A percentile compares a stretch with the other conserved stretches of the same genome.
Evolutionary conservation across 2,113 vertebrate species (phyloP).

Genomic region (Fulica atra): DNA sequence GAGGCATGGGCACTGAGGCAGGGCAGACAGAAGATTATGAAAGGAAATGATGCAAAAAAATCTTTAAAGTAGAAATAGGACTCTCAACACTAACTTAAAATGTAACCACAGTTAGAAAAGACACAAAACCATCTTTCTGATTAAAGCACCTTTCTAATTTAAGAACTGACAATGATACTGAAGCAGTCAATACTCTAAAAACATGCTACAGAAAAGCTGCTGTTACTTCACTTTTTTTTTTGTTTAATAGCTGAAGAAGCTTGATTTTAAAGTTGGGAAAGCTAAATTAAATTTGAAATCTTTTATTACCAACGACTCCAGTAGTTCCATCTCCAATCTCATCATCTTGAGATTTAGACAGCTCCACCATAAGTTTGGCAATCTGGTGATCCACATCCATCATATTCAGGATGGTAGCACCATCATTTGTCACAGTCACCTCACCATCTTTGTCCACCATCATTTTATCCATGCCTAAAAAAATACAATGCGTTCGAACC

Average conservation of each 20-base stretch:
- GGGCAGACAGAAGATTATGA: neutral
- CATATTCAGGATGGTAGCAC: slow-evolving; percentile 96
- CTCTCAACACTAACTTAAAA: neutral
- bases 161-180: neutral
- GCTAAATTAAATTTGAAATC: neutral
- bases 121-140: neutral
- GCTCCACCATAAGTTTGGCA: slow-evolving; percentile 97
- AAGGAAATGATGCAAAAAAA: neutral
- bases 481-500: neutral
- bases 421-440: slow-evolving; percentile 98
- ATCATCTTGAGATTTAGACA: slow-evolving; percentile 98
- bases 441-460: slow-evolving; percentile 98
- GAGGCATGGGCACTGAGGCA: accelerated
- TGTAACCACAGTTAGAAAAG: neutral
- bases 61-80: neutral
- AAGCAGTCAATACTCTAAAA: neutral
- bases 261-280: neutral
- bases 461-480: slow-evolving; percentile 96
- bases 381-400: slow-evolving; percentile 99
- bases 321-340: slow-evolving; percentile 99
- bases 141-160: neutral
- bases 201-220: neutral
- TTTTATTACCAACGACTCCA: slow-evolving; percentile 93
- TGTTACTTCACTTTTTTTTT: neutral
- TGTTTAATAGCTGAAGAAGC: neutral